A percentile compares a stretch with the other conserved stretches of the same genome.
Evolutionary conservation across 2,797 vertebrate genomes (phyloP).

Genomic region (Aplochiton taeniatus): DNA sequence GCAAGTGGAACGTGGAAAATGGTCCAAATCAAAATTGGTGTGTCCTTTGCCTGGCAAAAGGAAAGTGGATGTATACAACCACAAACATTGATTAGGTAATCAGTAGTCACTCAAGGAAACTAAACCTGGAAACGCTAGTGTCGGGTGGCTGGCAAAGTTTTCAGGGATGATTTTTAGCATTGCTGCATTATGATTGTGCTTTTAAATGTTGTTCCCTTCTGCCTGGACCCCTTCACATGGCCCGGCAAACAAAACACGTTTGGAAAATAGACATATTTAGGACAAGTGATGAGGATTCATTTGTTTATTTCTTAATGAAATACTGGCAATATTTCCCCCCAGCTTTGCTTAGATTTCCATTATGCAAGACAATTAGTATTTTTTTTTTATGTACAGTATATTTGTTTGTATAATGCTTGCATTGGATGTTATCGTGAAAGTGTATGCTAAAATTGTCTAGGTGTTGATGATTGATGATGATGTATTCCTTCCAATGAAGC

Average conservation of each 20-base stretch:
- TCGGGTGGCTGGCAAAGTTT: background rate
- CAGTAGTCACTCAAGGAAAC: background rate
- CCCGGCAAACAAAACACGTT: conserved; percentile 9
- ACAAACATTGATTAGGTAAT: background rate
- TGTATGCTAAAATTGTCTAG: too few relatives aligned
- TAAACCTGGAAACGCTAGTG: background rate
- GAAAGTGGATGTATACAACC: background rate
- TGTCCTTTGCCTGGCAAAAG: background rate
- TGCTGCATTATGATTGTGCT: too few relatives aligned
- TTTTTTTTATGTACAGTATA: too few relatives aligned
- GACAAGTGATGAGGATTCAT: conserved; percentile 25
- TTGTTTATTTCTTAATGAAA: conserved; percentile 17
- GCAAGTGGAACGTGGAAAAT: conserved; percentile 8
- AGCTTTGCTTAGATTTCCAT: conserved; percentile 24
- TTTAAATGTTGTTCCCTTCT: too few relatives aligned
- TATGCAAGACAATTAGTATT: too few relatives aligned
- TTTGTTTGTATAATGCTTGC: too few relatives aligned
- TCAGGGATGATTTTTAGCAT: too few relatives aligned
- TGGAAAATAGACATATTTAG: conserved; percentile 35
- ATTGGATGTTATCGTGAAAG: too few relatives aligned
- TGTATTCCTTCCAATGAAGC: too few relatives aligned
- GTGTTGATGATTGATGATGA: too few relatives aligned
- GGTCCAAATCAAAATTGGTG: background rate
- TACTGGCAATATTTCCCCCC: conserved; percentile 30
- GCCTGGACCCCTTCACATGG: conserved; percentile 11